phyloP scores from a whole-genome alignment of 2,113 vertebrate species.

The Oncorhynchus mykiss region DNA sequence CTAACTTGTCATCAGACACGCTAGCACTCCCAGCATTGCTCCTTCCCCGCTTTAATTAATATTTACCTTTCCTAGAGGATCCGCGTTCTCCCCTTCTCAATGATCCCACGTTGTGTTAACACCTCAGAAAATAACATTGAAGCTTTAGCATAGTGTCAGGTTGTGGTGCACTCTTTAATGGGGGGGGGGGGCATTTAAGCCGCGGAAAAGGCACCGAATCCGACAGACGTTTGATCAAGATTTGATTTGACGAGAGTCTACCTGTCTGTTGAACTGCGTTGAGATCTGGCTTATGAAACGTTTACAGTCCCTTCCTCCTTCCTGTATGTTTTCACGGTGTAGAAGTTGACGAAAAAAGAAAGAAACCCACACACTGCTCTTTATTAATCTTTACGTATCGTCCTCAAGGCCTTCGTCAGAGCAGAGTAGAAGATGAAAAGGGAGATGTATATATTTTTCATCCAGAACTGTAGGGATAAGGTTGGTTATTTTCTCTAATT shows the following conservation, averaged over 20 bases:
- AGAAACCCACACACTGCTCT: no score
- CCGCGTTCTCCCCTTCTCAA: no score
- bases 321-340: conserved; percentile 32
- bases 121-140: conserved; percentile 9
- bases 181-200: neutral
- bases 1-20: conserved; percentile 37
- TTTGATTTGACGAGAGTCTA: conserved; percentile 13
- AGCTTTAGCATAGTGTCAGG: conserved; percentile 22
- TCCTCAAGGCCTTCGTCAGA: no score
- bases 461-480: conserved; percentile 10
- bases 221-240: neutral
- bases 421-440: no score
- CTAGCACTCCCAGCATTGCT: conserved; percentile 28
- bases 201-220: neutral
- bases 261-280: neutral
- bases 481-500: conserved; percentile 42
- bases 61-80: conserved; percentile 44
- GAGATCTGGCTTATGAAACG: conserved; percentile 15
- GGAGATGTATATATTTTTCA: no score
- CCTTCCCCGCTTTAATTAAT: conserved; percentile 60
- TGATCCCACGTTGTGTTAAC: conserved; percentile 38
- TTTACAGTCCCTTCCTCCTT: conserved; percentile 17
- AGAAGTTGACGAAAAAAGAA: neutral
- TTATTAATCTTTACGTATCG: no score
- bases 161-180: neutral